These are phyloP conservation scores for Leuciscus idus DNA, from an alignment of 2,113 vertebrate genomes.

Conservation along the genomic window DNA sequence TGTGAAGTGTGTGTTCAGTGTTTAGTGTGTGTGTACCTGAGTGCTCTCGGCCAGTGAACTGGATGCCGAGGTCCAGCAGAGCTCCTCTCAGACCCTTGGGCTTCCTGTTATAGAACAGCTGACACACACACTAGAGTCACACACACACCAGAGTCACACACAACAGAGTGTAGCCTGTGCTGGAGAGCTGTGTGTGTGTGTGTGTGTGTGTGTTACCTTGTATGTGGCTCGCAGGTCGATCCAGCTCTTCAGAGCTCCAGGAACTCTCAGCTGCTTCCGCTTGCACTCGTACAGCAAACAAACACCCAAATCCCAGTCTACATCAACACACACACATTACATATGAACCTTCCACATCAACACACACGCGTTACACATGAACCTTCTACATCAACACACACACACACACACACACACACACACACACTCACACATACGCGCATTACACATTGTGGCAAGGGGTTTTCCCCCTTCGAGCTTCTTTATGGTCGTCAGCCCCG, in stretches of 20 bases:
- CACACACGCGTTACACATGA: neutral
- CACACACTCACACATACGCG: too few species aligned
- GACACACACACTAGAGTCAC: neutral
- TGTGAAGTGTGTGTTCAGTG: neutral
- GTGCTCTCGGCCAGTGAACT: slow-evolving; percentile 92
- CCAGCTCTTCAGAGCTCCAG: slow-evolving; percentile 88
- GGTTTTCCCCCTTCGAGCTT: too few species aligned
- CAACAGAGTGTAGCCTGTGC: neutral
- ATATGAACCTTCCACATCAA: neutral
- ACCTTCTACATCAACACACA: too few species aligned
- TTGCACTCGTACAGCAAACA: slow-evolving; percentile 94
- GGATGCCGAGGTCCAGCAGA: slow-evolving; percentile 90
- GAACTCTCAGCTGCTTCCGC: slow-evolving; percentile 91
- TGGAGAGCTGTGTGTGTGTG: neutral
- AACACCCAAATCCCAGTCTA: slow-evolving; percentile 96
- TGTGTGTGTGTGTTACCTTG: slow-evolving; percentile 75
- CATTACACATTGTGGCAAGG: too few species aligned
- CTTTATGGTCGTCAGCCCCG: too few species aligned
- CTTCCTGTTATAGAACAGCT: slow-evolving; percentile 90
- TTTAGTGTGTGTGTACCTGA: slow-evolving; percentile 76
- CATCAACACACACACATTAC: neutral
- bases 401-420: too few species aligned
- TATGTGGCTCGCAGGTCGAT: slow-evolving; percentile 93
- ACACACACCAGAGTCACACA: too few species aligned
- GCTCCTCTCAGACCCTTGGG: slow-evolving; percentile 92